Evolutionary conservation across 2,888 invertebrate genomes (phyloP).

Genomic region (Pomacea canaliculata): DNA sequence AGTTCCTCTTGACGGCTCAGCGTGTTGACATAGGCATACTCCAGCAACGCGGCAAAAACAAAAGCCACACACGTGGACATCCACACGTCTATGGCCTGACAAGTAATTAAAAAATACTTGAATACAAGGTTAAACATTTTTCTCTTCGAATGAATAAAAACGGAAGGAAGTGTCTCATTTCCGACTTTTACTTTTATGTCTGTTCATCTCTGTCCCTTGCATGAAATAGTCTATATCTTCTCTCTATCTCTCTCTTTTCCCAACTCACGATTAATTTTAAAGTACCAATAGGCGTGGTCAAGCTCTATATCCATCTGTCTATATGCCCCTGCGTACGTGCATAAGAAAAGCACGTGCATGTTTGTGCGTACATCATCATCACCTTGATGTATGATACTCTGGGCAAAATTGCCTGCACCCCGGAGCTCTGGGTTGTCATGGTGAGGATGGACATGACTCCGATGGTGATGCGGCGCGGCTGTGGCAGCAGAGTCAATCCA

Average conservation of each 20-base stretch:
- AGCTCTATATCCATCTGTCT: too few relatives aligned
- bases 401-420: conserved; percentile 12
- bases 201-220: background rate
- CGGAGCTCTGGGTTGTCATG: conserved; percentile 21
- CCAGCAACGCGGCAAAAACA: conserved; percentile 19
- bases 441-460: conserved; percentile 25
- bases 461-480: conserved; percentile 20
- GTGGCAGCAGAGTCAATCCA: conserved; percentile 22
- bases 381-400: conserved; percentile 24
- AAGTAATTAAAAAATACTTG: background rate
- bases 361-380: background rate
- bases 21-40: conserved; percentile 20
- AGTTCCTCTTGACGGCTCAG: background rate
- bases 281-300: too few relatives aligned
- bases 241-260: too few relatives aligned
- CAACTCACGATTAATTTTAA: too few relatives aligned
- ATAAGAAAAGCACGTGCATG: too few relatives aligned
- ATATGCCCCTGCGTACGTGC: too few relatives aligned
- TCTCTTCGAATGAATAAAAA: background rate
- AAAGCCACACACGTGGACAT: conserved; percentile 18
- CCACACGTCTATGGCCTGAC: conserved; percentile 24
- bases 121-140: background rate
- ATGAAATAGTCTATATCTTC: background rate
- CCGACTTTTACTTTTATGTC: too few relatives aligned
- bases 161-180: background rate